phyloP scores from a whole-genome alignment of 2,113 vertebrate genomes.

The Synodontis membranacea region DNA sequence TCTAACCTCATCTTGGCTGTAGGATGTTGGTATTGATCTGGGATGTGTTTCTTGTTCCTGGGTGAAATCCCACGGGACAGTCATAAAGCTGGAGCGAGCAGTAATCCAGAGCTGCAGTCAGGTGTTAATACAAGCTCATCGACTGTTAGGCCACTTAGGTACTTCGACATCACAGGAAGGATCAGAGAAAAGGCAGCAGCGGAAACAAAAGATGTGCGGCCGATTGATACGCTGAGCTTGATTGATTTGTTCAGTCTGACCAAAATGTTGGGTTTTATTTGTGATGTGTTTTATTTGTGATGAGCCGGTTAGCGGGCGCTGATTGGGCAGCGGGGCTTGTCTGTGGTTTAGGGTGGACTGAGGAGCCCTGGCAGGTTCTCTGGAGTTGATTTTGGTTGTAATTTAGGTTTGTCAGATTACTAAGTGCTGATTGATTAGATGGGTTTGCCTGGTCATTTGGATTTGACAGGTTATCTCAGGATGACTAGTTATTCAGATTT shows the following conservation, averaged over 20 bases:
- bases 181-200: constrained; percentile 22
- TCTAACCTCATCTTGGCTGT: constrained; percentile 42
- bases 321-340: background rate
- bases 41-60: constrained; percentile 61
- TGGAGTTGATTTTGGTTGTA: background rate
- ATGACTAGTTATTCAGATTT: background rate
- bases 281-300: background rate
- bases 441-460: background rate
- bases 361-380: background rate
- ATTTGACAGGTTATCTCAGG: background rate
- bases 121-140: constrained; percentile 77
- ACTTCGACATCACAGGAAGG: constrained; percentile 67
- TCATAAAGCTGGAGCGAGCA: constrained; percentile 64
- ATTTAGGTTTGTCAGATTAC: background rate
- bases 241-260: constrained; percentile 13
- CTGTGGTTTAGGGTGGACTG: background rate
- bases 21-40: constrained; percentile 71
- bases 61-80: constrained; percentile 60
- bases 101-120: constrained; percentile 64
- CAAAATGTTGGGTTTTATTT: background rate
- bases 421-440: background rate
- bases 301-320: background rate
- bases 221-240: constrained; percentile 11
- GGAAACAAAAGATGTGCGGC: background rate
- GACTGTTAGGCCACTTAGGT: constrained; percentile 69